A percentile compares a stretch with the other conserved stretches of the same genome.
Evolutionary conservation across 2,113 vertebrate genomes (phyloP).

Genomic region (Zootoca vivipara): DNA sequence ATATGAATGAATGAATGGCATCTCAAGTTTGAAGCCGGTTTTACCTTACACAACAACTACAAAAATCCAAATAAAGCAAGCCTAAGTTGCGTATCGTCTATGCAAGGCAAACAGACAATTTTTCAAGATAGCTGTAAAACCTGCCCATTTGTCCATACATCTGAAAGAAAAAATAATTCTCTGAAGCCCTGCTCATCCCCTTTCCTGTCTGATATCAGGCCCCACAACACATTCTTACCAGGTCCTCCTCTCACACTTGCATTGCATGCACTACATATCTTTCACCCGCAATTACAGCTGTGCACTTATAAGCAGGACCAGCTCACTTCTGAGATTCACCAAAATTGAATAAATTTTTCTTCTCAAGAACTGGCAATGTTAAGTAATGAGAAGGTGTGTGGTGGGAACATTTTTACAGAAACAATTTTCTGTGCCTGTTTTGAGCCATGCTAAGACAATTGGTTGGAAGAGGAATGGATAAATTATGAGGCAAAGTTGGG

Average conservation of each 20-base stretch:
- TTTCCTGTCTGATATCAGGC: conserved; percentile 19
- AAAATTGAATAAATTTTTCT: conserved; percentile 27
- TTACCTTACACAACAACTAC: not conserved
- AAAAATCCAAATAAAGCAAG: conserved; percentile 12
- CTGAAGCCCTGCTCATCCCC: conserved; percentile 11
- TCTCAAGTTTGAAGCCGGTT: conserved; percentile 16
- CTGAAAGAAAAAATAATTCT: conserved; percentile 14
- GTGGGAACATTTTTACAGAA: not conserved
- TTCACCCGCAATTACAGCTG: too few relatives aligned
- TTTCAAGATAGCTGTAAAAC: conserved; percentile 8
- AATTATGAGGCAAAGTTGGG: too few relatives aligned
- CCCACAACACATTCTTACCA: conserved; percentile 35
- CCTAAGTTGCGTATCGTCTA: not conserved
- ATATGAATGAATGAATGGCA: not conserved
- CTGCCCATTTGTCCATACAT: conserved; percentile 9
- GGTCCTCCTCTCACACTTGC: not conserved
- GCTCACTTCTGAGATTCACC: conserved; percentile 8
- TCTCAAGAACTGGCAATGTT: not conserved
- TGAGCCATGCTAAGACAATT: not conserved
- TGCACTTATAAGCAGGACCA: conserved; percentile 14
- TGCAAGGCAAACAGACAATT: conserved; percentile 1
- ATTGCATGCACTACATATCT: too few relatives aligned
- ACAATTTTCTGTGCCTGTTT: not conserved
- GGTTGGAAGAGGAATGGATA: not conserved
- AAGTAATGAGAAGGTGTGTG: not conserved